Base-by-base conservation (phyloP, 2,888 invertebrate genomes). In the Ypsolopha scabrella region DNA sequence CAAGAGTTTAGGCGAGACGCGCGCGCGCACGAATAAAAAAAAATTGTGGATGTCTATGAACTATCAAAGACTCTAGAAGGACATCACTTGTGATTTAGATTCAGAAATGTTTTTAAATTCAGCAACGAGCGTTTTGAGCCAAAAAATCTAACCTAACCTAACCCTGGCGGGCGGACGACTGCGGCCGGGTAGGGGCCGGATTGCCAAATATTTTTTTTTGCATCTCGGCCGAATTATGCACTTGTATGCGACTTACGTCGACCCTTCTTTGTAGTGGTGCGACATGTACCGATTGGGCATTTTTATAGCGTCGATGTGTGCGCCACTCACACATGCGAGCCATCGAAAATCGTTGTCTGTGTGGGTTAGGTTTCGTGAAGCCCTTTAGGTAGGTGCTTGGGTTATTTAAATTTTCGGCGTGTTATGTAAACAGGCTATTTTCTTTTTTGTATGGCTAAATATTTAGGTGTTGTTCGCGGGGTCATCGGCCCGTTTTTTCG, bases 191-290 rank as follows among this genome's bases (percentile, higher is more conserved):
- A 85, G 86, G 86, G 85, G 82, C 86, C 85, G 83, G 80, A 83
- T 86, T 86, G 86, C 86, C 86, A 86, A 86, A 86, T 85, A 85
- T 85, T 86, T 86, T 86, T 77, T 86, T 86, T 86, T 86, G 86
- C 85, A 86, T 86, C 86, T 86, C 86, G 81, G 79, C 86, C 86
- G 86, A 86, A 86, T 82, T 86, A 85, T 86, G 86, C 86, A 86
- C 83, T 85, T 83, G 86, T 86, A 86, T 86, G 86, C 86, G 85
- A 78, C 85, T 85, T 86, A 81, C 85, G 83, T 82, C 78, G 75
- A 78, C 82, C 82, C 83, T 85, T 81, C 80, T 76, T 79, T 85
- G 86, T 85, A 80, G 81, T 82, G 75, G 86, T 85, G 83, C 80
- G 83, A 79, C 83, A 80, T 77, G 80, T 85, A 80, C 77, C 67